Base-by-base conservation (phyloP, 2,113 vertebrate species). In the Archocentrus centrarchus region DNA sequence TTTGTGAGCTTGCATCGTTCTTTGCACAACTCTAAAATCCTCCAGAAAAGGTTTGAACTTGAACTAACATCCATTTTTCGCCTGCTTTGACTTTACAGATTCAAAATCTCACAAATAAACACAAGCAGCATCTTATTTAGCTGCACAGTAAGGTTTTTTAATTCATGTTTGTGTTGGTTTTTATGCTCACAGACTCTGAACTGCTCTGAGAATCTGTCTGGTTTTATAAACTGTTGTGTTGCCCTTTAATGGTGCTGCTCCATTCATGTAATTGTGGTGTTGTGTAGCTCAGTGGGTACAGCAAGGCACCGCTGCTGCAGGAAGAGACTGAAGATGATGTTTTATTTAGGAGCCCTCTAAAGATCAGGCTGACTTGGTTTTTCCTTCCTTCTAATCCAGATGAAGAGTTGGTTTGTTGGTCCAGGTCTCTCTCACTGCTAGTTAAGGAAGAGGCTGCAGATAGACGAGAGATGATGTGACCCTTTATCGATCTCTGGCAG, bases 221-320 rank as follows among this genome's bases (percentile, higher is more conserved):
- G 13, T 70, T 17, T 70, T 70, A 24, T 8, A 47, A 47, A 47
- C 64, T 30, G 68, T 62, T 79, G 73, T 55, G 6, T 18, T 13
- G 77, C 82, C 47, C 82, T 85, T 84, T 82, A 85, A 82, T 22
- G 60, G 39, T 4, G 55, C 66, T n/a, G 63, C 66, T 44, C n/a
- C 62, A 13, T 2, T 70, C 44, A 77, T 70, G 3, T 6, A 82
- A 2, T 22, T 2, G 59, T 39, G 60, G 11, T 68, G 39, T 83
- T 83, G 85, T 73, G 63, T 39, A 13, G 20, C 11, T 53, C 44
- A 20, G 66, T 53, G 44, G 66, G 44, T 0, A 32, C 10, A 70
- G 66, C 22, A 10, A 53, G 66, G 61, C 20, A 39, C 61, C 1
- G 17, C 24, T 5, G 44, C 66, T 53, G 66, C 44, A 30, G 44